phyloP scores from a whole-genome alignment of 2,888 invertebrate genomes.

The Papilio protenor region DNA sequence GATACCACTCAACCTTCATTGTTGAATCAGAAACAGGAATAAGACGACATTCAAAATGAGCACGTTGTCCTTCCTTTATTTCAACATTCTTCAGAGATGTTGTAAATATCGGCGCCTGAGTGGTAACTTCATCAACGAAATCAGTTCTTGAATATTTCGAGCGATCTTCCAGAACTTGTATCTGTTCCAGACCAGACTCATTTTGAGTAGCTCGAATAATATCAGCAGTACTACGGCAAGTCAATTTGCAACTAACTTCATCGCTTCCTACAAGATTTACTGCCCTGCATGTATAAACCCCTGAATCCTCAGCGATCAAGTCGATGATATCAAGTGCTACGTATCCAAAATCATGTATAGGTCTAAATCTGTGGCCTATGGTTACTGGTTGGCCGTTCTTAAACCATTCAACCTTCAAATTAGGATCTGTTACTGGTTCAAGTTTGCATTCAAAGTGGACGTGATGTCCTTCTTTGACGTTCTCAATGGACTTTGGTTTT shows the following conservation, averaged over 20 bases:
- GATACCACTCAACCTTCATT: conserved; percentile 98
- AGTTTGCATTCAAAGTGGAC: conserved; percentile 99
- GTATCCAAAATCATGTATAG: conserved; percentile 99
- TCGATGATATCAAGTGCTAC: conserved; percentile 98
- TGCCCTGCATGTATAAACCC: conserved; percentile 96
- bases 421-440: conserved; percentile 98
- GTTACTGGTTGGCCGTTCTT: conserved; percentile 97
- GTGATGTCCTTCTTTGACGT: conserved; percentile 94
- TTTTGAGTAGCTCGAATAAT: conserved; percentile 94
- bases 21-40: conserved; percentile 97
- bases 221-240: conserved; percentile 90
- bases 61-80: conserved; percentile 96
- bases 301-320: conserved; percentile 97
- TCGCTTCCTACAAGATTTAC: conserved; percentile 95
- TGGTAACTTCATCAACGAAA: conserved; percentile 91
- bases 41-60: conserved; percentile 96
- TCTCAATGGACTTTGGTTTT: conserved; percentile 93
- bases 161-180: conserved; percentile 94
- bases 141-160: conserved; percentile 90
- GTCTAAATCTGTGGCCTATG: conserved; percentile 97
- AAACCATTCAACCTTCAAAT: conserved; percentile 98
- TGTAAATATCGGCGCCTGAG: conserved; percentile 96
- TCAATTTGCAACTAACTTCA: conserved; percentile 90
- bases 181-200: conserved; percentile 94
- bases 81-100: conserved; percentile 96